Base-by-base conservation (phyloP, 2,888 invertebrate species). In the Neoascia interrupta region DNA sequence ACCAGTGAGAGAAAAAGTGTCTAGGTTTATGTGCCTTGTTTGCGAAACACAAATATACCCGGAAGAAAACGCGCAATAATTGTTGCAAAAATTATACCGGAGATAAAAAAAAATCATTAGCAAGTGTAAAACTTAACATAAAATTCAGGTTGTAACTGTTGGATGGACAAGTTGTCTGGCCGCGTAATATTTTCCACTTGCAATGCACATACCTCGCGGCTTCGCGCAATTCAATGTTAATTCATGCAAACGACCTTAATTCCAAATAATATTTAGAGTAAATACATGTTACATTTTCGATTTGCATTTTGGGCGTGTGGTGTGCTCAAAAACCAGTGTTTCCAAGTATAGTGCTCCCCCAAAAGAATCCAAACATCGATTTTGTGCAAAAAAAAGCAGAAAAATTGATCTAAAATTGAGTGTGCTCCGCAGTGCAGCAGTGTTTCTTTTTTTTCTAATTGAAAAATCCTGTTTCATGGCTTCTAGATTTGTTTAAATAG, bases 241-340 rank as follows among this genome's bases (percentile, higher is more conserved):
- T 75, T 56, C 45, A 69, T 63, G 54, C 75, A 43, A 63, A 37
- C 37, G 75, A 43, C 75, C 75, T 75, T 73, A 58, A 66, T 47
- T 56, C 8, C 11, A 39, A 54, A 36, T 15, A 49, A 68, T 56
- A 69, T 53, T 63, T 51, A 36, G 69, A 56, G 63, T 56, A 54
- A 60, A 66, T 6, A 13, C 13, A 15, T 2, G 13, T 26, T 13
- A 23, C 8, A 21, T 28, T 4, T 11, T 18, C 19, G 5, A 18
- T 34, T 23, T 47, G 16, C 15, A 54, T 47, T 26, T 36, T 10
- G 13, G 45, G 28, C 21, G 53, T 45, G 56, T 41, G 53, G n/a
- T 45, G 45, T 19, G 31, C 21, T 49, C 21, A 39, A 68, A n/a
- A 68, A 68, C 34, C 6, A 49, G 41, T 49, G 49, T 58, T 58